These are phyloP conservation scores for Mustelus asterias DNA, from an alignment of 2,113 vertebrate genomes.

Conservation along the genomic window DNA sequence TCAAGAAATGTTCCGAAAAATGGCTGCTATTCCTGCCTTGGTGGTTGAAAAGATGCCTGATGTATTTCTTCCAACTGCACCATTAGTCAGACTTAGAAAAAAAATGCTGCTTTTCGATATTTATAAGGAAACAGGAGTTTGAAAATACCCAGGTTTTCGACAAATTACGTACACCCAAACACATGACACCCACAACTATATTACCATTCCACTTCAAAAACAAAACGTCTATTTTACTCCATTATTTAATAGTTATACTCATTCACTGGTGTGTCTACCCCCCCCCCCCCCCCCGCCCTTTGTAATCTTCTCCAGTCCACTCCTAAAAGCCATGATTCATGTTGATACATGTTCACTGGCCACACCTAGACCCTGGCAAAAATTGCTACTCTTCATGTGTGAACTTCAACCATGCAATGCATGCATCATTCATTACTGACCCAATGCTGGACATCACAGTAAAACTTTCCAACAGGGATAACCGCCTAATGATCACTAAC, in stretches of 20 bases:
- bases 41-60: neutral
- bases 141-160: neutral
- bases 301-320: neutral
- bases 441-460: neutral
- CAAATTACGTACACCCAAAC: constrained; percentile 15
- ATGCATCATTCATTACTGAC: neutral
- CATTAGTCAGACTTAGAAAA: neutral
- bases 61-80: neutral
- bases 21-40: neutral
- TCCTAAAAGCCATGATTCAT: neutral
- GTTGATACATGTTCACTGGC: neutral
- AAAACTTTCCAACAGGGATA: neutral
- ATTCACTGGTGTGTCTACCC: neutral
- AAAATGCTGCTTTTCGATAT: neutral
- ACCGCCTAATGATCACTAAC: neutral
- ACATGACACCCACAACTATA: neutral
- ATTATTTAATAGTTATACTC: neutral
- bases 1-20: neutral
- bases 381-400: neutral
- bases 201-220: constrained; percentile 5
- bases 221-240: neutral
- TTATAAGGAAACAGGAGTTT: neutral
- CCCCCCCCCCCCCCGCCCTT: neutral
- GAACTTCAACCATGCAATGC: neutral
- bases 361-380: neutral